Base-by-base conservation (phyloP, 2,888 invertebrate species). In the Tetranychus truncatus region DNA sequence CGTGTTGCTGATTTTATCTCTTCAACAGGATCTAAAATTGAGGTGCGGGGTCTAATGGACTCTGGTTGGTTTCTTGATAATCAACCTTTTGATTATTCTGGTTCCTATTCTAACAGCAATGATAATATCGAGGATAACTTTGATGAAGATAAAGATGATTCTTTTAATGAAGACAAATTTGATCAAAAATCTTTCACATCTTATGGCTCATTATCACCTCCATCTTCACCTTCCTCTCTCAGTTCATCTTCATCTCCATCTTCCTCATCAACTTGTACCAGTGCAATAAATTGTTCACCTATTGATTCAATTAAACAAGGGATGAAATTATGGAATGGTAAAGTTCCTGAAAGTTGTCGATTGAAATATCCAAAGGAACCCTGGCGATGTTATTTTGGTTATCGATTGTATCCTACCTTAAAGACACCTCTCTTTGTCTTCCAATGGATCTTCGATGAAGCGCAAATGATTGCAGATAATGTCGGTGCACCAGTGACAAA, bases 31-130 rank as follows among this genome's bases (percentile, higher is more conserved):
- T 81, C 82, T 1, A 78, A 78, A 67, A 82, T 82, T 4, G 81
- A 84, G 73, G 91, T 95, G 11, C 87, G 90, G 4, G 94, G 93
- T 1, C 87, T 95, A 8, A 89, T 91, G 1, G 95, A 95, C 83
- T 94, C 94, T 0, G 95, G 94, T 21, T 95, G 95, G 95, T 95
- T 95, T 82, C 84, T 95, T 76, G 95, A 95, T 82, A 87, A 92
- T 77, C 88, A 90, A 45, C 90, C 90, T 0, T 90, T 87, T 81
- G 85, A 87, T 1, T 81, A 9, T 55, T 55, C 55, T 55, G 11
- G 11, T 15, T 55, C 55, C 9, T 55, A 9, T 55, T 72, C 20
- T 34, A 5, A 34, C 11, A 72, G 11, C 6, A 72, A 72, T 11
- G 34, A 72, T 11, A 45, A 72, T 45, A 15, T 11, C 6, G 44